Evolutionary conservation across 2,797 vertebrate species (phyloP).

Genomic region (Sitta carolinensis): DNA sequence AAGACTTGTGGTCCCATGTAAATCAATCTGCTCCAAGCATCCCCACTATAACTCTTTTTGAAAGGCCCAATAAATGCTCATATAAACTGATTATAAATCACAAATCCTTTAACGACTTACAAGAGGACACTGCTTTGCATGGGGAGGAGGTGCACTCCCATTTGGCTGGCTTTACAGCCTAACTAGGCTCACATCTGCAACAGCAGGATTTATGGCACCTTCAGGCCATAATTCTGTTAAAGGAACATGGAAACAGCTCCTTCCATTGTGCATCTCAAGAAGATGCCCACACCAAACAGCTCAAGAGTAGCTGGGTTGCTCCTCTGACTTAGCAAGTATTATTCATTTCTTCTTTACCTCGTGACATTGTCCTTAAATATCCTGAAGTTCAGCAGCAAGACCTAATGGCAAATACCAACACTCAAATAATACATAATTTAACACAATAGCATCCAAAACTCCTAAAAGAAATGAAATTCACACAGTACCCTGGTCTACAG

Average conservation of each 20-base stretch:
- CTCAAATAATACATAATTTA: background rate
- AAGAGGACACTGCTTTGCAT: background rate
- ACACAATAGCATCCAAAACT: background rate
- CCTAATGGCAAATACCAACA: fast-evolving
- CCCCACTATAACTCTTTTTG: constrained; percentile 28
- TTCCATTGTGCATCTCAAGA: background rate
- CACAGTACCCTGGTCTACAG: fast-evolving
- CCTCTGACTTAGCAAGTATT: background rate
- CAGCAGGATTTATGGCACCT: background rate
- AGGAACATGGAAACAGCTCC: background rate
- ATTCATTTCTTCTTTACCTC: background rate
- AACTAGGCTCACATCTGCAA: constrained; percentile 23
- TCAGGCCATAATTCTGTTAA: background rate
- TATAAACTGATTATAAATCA: constrained; percentile 31
- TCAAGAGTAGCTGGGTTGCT: background rate
- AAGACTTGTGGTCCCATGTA: background rate
- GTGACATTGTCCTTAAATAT: fast-evolving
- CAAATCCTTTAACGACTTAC: constrained; percentile 3
- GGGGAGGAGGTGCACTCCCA: background rate
- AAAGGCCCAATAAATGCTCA: constrained; percentile 4
- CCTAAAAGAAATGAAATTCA: background rate
- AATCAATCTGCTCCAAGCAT: constrained; percentile 21
- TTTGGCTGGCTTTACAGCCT: constrained; percentile 18
- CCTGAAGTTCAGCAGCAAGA: background rate
- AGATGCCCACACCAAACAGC: background rate